Conservation (phyloP, 2,113 vertebrate genomes). For the Saimiri boliviensis region DNA sequence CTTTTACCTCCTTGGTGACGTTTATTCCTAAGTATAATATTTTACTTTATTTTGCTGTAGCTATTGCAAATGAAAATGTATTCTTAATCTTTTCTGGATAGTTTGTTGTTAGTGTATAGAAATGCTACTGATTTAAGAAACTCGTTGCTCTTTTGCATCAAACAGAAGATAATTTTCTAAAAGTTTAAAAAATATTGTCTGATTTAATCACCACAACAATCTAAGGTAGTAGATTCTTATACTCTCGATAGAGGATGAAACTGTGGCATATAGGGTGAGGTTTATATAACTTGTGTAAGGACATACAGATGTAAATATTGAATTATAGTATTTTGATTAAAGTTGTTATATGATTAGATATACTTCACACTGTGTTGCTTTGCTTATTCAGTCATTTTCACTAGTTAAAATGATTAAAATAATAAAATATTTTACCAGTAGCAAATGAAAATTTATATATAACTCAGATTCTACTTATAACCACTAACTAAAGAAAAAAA, state of each 20-base stretch:
- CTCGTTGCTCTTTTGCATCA: not conserved
- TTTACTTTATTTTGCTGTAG: not conserved
- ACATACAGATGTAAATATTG: not conserved
- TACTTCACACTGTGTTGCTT: not conserved
- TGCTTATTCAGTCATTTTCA: not conserved
- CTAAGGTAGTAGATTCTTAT: not conserved
- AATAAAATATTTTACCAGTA: not conserved
- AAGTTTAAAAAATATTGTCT: not conserved
- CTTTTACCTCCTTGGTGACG: not conserved
- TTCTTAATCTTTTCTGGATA: not conserved
- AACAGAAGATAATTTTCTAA: not conserved
- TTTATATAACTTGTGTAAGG: not conserved
- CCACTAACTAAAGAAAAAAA: not conserved
- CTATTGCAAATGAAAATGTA: not conserved
- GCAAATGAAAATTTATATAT: not conserved
- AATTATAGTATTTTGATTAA: not conserved
- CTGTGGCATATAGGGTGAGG: not conserved
- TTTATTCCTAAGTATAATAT: not conserved
- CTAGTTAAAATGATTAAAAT: constrained; percentile 8
- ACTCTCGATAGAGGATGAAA: not conserved
- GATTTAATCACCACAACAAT: not conserved
- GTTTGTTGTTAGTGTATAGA: not conserved
- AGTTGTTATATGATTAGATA: not conserved
- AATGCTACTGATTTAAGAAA: not conserved
- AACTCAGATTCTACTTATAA: not conserved